These are phyloP conservation scores for Metalampra italica DNA, from an alignment of 2,888 invertebrate genomes.

Conservation along the genomic window DNA sequence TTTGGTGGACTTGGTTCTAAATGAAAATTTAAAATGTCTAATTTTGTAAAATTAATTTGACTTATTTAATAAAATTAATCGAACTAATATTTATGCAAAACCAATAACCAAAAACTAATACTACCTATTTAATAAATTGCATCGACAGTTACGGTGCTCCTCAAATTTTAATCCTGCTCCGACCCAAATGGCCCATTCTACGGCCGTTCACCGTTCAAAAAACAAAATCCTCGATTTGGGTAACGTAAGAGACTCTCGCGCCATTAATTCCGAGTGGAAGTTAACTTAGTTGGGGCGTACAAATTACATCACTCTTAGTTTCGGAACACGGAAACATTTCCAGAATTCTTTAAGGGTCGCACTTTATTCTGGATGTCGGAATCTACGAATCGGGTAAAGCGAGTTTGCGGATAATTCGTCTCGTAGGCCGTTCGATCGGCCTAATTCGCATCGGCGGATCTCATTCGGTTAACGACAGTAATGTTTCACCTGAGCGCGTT, in stretches of 20 bases:
- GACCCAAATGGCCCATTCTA: neutral
- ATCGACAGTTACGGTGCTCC: neutral
- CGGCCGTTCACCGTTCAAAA: neutral
- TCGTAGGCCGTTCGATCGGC: conserved; percentile 54
- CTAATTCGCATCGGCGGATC: conserved; percentile 48
- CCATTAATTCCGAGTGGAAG: conserved; percentile 56
- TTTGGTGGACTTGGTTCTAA: no score
- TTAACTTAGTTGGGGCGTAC: conserved; percentile 44
- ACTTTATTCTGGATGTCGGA: conserved; percentile 37
- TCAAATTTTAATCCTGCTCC: neutral
- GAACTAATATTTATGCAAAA: no score
- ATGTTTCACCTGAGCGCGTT: conserved; percentile 59
- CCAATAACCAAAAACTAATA: no score
- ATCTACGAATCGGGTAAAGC: conserved; percentile 44
- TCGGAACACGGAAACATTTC: conserved; percentile 45
- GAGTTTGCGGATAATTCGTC: conserved; percentile 51
- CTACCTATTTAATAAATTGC: no score
- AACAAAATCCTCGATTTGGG: conserved; percentile 29
- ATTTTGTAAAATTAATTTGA: no score
- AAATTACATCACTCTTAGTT: conserved; percentile 63
- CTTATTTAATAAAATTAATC: no score
- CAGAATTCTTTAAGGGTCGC: conserved; percentile 46
- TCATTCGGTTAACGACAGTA: conserved; percentile 54
- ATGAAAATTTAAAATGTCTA: no score
- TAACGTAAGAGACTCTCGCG: conserved; percentile 38